These are phyloP conservation scores for Phoeniculus purpureus DNA, from an alignment of 2,797 vertebrate species.

Conservation along the genomic window DNA sequence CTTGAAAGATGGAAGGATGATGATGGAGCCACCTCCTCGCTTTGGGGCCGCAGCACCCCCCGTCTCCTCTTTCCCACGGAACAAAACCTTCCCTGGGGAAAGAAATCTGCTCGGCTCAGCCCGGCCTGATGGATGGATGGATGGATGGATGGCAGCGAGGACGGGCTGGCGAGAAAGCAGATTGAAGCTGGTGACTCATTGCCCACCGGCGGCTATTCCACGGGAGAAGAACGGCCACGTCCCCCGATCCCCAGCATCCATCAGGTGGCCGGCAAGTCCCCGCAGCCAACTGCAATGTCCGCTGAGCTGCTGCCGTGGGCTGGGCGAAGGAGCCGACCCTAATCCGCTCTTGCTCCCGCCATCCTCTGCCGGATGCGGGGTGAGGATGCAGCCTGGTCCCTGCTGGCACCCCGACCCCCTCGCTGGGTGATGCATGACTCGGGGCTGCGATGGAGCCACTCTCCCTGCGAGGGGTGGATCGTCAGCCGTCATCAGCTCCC, in stretches of 20 bases:
- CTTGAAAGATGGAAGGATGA: neutral
- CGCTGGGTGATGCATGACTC: neutral
- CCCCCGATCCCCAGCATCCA: neutral
- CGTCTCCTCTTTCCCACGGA: neutral
- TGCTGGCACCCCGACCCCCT: too few relatives aligned
- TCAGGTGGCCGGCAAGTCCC: neutral
- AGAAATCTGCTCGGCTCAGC: neutral
- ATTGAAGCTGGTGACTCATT: constrained; percentile 18
- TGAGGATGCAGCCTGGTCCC: neutral
- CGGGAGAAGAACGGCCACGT: neutral
- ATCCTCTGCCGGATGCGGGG: neutral
- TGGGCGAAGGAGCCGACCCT: neutral
- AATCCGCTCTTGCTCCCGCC: neutral
- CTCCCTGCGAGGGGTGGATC: neutral
- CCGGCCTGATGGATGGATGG: neutral
- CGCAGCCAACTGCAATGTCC: neutral
- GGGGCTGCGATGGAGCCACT: neutral
- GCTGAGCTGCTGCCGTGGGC: neutral
- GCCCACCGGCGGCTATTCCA: neutral
- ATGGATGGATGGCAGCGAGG: neutral
- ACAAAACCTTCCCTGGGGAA: neutral
- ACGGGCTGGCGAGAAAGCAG: neutral
- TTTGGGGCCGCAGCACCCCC: neutral
- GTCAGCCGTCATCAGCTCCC: neutral
- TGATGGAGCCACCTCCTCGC: neutral